Conservation (phyloP, 2,888 invertebrate species). For the Chymomyza amoena region DNA sequence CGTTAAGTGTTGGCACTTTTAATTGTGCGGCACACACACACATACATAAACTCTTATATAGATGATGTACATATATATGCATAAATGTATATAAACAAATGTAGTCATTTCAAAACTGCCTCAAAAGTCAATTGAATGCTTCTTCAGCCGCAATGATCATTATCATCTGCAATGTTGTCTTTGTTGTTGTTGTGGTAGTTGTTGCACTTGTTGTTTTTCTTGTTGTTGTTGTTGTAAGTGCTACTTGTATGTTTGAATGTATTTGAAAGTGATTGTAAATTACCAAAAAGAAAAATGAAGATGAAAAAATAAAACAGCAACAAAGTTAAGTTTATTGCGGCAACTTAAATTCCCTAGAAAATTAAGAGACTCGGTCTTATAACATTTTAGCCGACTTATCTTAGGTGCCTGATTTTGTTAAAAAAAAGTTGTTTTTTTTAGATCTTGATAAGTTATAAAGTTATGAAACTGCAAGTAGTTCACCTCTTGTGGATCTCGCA, state of each 20-base stretch:
- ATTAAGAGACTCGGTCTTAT: neutral
- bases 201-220: neutral
- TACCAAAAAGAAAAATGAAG: slow-evolving; percentile 30
- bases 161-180: slow-evolving; percentile 2
- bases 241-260: neutral
- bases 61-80: neutral
- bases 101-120: slow-evolving; percentile 43
- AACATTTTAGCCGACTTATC: too few relatives aligned
- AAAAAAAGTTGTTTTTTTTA: too few relatives aligned
- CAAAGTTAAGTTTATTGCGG: neutral
- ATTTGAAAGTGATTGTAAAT: slow-evolving; percentile 68
- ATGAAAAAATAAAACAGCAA: neutral
- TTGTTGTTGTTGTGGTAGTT: neutral
- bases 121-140: slow-evolving; percentile 22
- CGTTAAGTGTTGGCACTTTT: slow-evolving; percentile 38
- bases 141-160: slow-evolving; percentile 37
- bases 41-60: neutral
- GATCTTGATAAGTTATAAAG: too few relatives aligned
- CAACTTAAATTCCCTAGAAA: neutral
- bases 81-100: neutral
- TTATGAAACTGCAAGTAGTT: too few relatives aligned
- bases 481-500: too few relatives aligned
- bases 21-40: slow-evolving; percentile 38
- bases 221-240: slow-evolving; percentile 7
- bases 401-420: too few relatives aligned